Conservation (phyloP, 2,888 invertebrate genomes). For the Amphipyra tragopoginis region DNA sequence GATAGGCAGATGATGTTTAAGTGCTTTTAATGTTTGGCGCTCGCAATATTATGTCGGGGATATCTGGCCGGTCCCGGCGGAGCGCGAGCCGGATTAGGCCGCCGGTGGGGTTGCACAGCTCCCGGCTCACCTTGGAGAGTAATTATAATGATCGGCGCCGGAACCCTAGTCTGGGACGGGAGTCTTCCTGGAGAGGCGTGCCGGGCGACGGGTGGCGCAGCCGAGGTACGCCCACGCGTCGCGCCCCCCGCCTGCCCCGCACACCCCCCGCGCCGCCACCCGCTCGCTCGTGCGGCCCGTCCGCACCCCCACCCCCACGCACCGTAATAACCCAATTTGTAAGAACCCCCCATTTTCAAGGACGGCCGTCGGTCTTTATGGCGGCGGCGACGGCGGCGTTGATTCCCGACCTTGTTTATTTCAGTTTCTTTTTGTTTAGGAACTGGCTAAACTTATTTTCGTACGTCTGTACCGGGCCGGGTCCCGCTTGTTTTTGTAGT, state of each 20-base stretch:
- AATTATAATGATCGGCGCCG: conserved; percentile 90
- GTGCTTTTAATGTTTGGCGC: conserved; percentile 82
- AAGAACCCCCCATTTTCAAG: conserved; percentile 90
- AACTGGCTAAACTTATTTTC: conserved; percentile 88
- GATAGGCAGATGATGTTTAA: conserved; percentile 80
- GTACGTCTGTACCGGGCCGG: conserved; percentile 81
- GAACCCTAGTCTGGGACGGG: conserved; percentile 86
- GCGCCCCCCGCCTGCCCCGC: conserved; percentile 51
- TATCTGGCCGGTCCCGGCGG: conserved; percentile 82
- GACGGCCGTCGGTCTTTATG: conserved; percentile 90
- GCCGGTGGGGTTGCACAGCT: conserved; percentile 80
- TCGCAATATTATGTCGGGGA: conserved; percentile 78
- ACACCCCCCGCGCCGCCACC: conserved; percentile 77
- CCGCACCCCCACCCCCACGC: conserved; percentile 84
- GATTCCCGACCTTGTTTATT: conserved; percentile 90
- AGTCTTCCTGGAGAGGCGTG: conserved; percentile 88
- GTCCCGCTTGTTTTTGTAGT: conserved; percentile 76
- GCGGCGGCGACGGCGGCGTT: conserved; percentile 89
- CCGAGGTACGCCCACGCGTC: conserved; percentile 85
- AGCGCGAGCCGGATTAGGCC: conserved; percentile 81
- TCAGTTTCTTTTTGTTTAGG: conserved; percentile 90
- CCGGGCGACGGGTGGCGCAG: conserved; percentile 84
- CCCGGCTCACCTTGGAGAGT: conserved; percentile 89
- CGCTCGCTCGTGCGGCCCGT: conserved; percentile 79
- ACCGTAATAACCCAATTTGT: conserved; percentile 90